Conservation (phyloP, 2,797 vertebrate genomes). For the Sitta carolinensis region DNA sequence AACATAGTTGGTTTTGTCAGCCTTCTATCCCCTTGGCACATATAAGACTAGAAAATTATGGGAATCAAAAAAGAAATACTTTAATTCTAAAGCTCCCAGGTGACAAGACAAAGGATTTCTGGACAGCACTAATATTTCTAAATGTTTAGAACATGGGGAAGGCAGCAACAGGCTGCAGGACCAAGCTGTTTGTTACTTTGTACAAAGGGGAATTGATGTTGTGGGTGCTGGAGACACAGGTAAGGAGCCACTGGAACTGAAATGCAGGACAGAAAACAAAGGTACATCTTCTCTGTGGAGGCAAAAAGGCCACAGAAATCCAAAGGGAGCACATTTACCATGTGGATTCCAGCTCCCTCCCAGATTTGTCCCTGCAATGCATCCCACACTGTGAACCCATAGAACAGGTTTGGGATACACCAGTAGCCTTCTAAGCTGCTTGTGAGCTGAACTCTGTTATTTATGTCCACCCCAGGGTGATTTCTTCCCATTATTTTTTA, state of each 20-base stretch:
- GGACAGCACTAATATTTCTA: background rate
- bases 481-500: background rate
- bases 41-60: accelerated
- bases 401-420: background rate
- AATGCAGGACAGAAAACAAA: background rate
- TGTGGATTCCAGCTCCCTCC: background rate
- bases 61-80: background rate
- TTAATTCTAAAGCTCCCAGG: background rate
- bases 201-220: background rate
- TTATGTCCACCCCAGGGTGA: background rate
- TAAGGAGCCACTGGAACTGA: background rate
- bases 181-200: background rate
- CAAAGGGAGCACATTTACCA: background rate
- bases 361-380: background rate
- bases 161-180: background rate
- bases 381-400: background rate
- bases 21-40: background rate
- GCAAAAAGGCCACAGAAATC: background rate
- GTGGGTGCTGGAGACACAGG: background rate
- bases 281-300: background rate
- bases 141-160: background rate
- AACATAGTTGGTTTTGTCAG: background rate
- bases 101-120: background rate
- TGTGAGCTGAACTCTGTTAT: background rate
- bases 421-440: background rate